Base-by-base conservation (phyloP, 1,140 invertebrate genomes). In the Zaprionus gabonicus region DNA sequence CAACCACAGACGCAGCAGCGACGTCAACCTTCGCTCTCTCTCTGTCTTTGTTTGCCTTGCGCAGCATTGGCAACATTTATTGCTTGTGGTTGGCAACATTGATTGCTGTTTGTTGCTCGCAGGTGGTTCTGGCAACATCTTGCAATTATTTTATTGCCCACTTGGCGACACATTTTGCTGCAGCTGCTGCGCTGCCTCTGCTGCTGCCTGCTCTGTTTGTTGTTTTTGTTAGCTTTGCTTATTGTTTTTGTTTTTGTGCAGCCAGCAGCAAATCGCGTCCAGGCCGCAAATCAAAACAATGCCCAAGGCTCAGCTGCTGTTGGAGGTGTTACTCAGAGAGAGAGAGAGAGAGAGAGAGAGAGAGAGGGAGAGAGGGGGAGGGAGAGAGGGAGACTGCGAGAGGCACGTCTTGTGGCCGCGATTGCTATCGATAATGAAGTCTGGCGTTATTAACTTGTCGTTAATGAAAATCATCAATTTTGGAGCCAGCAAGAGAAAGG, bases 401-500 rank as follows among this genome's bases (percentile, higher is more conserved):
- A 60, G 7, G 23, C 13, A 27, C 31, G 44, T 51, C 27, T 69
- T 71, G 34, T 75, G n/a, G 7, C n/a, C 59, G 34, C 73, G 77
- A 76, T 76, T 76, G 73, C 73, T 76, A 79, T 77, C 80, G 68
- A 75, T 87, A 80, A 85, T 82, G 80, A 75, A 84, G 79, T 80
- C 72, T 59, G 51, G 51, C 67, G 83, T 87, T 86, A 86, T 86
- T 86, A 88, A 83, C 76, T 86, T 83, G 83, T 87, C 83, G 83
- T 86, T 88, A 87, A 87, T 88, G 83, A 88, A 88, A 80, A 88
- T 81, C 83, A 87, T 87, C 83, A 83, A 87, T 86, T 86, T 84
- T 56, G 71, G 63, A 76, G 55, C 27, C 46, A 25, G 3, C 1
- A 20, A 56, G 20, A 68, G 12, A 34, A 44, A 55, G 49, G 20